phyloP scores from a whole-genome alignment of 2,797 vertebrate species.

The Taenioides sp. region DNA sequence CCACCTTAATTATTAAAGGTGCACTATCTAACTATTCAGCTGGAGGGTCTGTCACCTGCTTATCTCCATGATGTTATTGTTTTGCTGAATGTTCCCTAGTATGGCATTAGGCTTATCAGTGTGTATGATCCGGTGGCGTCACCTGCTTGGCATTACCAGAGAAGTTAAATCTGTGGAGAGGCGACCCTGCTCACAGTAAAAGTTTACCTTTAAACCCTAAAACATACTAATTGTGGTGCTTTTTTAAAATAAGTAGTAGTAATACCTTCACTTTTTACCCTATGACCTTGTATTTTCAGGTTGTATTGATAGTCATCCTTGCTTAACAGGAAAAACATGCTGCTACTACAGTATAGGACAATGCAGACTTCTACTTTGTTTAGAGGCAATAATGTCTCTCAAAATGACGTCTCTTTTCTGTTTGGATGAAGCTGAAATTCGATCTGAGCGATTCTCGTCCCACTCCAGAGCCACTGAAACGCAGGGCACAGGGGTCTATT shows the following conservation, averaged over 20 bases:
- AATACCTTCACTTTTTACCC: neutral
- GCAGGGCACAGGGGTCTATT: slow-evolving; percentile 33
- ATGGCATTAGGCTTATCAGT: too few relatives aligned
- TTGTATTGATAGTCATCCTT: neutral
- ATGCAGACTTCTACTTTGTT: neutral
- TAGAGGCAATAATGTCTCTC: neutral
- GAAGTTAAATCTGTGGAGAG: too few relatives aligned
- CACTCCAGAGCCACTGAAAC: slow-evolving; percentile 25
- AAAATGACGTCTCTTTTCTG: slow-evolving; percentile 15
- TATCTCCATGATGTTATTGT: too few relatives aligned
- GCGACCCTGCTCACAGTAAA: too few relatives aligned
- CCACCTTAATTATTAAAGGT: too few relatives aligned
- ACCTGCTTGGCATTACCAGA: too few relatives aligned
- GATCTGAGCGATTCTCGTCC: slow-evolving; percentile 46
- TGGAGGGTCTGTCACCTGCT: too few relatives aligned
- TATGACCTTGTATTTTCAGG: neutral
- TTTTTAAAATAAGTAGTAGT: neutral
- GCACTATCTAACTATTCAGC: too few relatives aligned
- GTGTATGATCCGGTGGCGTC: too few relatives aligned
- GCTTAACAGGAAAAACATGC: slow-evolving; percentile 39
- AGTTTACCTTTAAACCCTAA: neutral
- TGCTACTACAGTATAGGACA: neutral
- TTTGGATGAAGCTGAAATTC: slow-evolving; percentile 29
- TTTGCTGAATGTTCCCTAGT: too few relatives aligned
- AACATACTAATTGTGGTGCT: too few relatives aligned